Evolutionary conservation across 1,140 invertebrate species (phyloP).

Genomic region (Euura lappo): DNA sequence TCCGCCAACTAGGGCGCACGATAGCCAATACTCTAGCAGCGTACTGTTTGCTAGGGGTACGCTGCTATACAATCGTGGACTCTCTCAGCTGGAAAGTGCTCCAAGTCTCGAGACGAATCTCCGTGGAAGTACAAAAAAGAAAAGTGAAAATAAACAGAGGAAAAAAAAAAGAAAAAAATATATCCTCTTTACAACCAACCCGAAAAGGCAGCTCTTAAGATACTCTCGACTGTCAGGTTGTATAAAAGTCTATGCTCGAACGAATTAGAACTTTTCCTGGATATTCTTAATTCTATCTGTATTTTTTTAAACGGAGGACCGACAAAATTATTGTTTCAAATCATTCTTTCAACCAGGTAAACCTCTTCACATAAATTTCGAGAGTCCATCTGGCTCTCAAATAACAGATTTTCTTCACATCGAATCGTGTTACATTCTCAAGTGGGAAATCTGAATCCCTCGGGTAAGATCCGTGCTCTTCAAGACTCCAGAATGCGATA

Average conservation of each 20-base stretch:
- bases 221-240: neutral
- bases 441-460: neutral
- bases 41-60: neutral
- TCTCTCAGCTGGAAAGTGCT: neutral
- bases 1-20: neutral
- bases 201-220: neutral
- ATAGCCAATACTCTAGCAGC: neutral
- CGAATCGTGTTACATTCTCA: neutral
- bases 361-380: too few relatives aligned
- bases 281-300: neutral
- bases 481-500: neutral
- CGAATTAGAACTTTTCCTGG: neutral
- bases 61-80: neutral
- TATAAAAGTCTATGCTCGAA: neutral
- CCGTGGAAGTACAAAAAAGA: neutral
- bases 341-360: neutral
- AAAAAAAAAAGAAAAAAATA: neutral
- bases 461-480: neutral
- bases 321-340: neutral
- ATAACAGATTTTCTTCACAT: too few relatives aligned
- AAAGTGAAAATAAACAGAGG: neutral
- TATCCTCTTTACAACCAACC: neutral
- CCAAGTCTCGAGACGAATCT: constrained; percentile 1
- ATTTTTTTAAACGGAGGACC: neutral
- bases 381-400: too few relatives aligned